A percentile compares a stretch with the other conserved stretches of the same genome.
Conservation (phyloP, 2,113 vertebrate species). For the Menidia beryllina region DNA sequence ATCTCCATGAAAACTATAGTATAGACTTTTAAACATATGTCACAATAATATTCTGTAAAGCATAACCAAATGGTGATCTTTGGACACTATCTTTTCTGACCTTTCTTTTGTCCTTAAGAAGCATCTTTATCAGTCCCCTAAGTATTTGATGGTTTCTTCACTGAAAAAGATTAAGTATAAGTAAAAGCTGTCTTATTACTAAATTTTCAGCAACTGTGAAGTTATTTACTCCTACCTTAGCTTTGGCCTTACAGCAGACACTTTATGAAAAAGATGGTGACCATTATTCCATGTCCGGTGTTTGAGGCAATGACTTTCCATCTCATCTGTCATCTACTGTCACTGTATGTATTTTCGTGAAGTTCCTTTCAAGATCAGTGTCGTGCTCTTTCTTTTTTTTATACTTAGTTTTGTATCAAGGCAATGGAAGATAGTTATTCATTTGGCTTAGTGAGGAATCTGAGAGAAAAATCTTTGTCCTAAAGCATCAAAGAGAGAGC, state of each 20-base stretch:
- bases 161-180: neutral
- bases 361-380: conserved; percentile 11
- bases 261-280: conserved; percentile 37
- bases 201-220: neutral
- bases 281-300: conserved; percentile 34
- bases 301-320: conserved; percentile 24
- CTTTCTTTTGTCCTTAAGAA: no score
- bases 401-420: conserved; percentile 19
- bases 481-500: conserved; percentile 20
- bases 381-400: conserved; percentile 19
- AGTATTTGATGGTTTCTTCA: neutral
- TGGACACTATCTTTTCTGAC: no score
- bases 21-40: no score
- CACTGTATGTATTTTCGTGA: conserved; percentile 19
- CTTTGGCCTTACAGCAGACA: conserved; percentile 3
- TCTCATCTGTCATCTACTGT: conserved; percentile 40
- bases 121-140: neutral
- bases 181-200: neutral
- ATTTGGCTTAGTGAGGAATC: conserved; percentile 25
- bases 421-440: conserved; percentile 20
- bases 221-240: neutral
- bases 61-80: no score
- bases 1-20: no score
- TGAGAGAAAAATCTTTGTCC: conserved; percentile 30
- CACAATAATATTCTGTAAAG: no score